Evolutionary conservation across 2,113 vertebrate genomes (phyloP), one percentile per base, ranked within the genome.

Genomic region (Corythaeola cristata): DNA sequence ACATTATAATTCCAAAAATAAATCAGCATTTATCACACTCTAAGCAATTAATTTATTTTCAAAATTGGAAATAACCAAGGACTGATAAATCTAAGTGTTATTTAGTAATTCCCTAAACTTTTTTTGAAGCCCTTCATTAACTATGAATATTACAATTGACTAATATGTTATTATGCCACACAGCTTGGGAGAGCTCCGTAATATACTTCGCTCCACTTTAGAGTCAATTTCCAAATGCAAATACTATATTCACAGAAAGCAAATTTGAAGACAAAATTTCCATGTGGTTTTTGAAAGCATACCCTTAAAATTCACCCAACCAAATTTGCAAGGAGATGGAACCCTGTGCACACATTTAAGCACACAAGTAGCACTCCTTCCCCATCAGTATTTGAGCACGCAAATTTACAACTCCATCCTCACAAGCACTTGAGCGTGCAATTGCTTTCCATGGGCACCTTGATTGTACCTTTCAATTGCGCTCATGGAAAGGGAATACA

Each of bases 1-100:
- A 95, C 79, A 69, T 95, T 92, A 68, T 78, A 64, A 91, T 90
- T 83, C 96, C 78, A 97, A 94, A 97, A 97, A 97, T 95, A 97
- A 95, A 87, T 35, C 84, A 69, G 60, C 37, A 82, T 93, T 96
- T 90, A 79, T 88, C 90, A 86, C 27, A 41, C 74, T 71, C 74
- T 26, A 28, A 47, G 62, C 50, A 88, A 92, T 59, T 96, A 14
- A 64, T 91, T 96, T 83, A 59, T 78, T 85, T 92, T 72, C 78
- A 62, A 63, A 85, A 90, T 8, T 92, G 75, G 72, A 96, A 94
- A 89, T 62, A 95, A 73, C 58, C 26, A 55, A 93, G 86, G 84
- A 68, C 49, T 68, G 58, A 79, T 53, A 83, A 85, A 84, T 89
- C 39, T 92, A 90, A 77, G 30, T 47, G 35, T 72, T 91, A 63